phyloP scores from a whole-genome alignment of 2,797 vertebrate genomes.

The Lycodopsis pacificus region DNA sequence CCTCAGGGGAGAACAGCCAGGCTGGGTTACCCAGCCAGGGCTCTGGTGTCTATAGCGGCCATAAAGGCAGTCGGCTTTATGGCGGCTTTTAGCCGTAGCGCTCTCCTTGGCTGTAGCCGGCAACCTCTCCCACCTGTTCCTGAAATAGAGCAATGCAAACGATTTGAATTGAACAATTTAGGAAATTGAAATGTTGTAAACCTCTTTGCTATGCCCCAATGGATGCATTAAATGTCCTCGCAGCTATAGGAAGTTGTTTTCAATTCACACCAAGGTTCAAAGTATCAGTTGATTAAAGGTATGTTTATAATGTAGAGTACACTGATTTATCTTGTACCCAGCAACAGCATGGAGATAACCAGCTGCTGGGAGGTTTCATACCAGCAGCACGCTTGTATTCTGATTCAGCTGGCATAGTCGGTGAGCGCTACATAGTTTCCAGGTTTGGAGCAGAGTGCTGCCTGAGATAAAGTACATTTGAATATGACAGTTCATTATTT shows the following conservation, averaged over 20 bases:
- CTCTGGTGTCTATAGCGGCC: constrained; percentile 79
- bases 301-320: not conserved
- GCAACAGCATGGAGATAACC: not conserved
- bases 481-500: not conserved
- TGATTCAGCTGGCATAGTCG: constrained; percentile 7
- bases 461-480: constrained; percentile 19
- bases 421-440: not conserved
- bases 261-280: constrained; percentile 9
- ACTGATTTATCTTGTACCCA: not conserved
- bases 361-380: constrained; percentile 17
- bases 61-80: constrained; percentile 60
- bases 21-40: constrained; percentile 78
- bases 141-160: constrained; percentile 38
- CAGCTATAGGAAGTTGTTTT: constrained; percentile 16
- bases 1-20: constrained; percentile 75
- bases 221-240: constrained; percentile 3
- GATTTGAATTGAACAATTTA: constrained; percentile 24
- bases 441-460: constrained; percentile 2
- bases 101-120: constrained; percentile 34
- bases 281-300: constrained; percentile 4
- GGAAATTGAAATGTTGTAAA: constrained; percentile 39
- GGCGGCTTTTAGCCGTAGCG: constrained; percentile 44
- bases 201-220: constrained; percentile 17
- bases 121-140: constrained; percentile 42
- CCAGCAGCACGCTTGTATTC: not conserved